Conservation (phyloP, 2,797 vertebrate genomes). For the Megalops cyprinoides region DNA sequence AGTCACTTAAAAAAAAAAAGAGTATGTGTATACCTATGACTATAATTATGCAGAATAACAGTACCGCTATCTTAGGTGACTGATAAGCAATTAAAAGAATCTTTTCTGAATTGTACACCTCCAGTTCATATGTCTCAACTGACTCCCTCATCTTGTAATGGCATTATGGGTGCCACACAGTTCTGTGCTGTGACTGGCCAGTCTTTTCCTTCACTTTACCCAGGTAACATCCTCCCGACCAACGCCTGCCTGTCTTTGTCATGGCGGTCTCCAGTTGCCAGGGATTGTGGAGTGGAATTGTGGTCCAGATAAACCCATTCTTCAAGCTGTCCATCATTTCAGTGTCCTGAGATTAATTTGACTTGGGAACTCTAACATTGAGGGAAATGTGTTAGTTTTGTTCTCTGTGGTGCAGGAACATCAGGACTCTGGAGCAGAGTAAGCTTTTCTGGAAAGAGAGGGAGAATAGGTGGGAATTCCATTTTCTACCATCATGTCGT, state of each 20-base stretch:
- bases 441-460: not conserved
- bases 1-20: not conserved
- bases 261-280: not conserved
- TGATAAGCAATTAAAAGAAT: not conserved
- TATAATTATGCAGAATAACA: too few relatives aligned
- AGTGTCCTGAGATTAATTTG: not conserved
- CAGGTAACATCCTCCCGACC: not conserved
- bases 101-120: not conserved
- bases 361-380: not conserved
- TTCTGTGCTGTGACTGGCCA: not conserved
- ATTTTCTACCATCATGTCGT: not conserved
- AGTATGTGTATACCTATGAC: too few relatives aligned
- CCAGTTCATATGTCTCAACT: not conserved
- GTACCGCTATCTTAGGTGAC: too few relatives aligned
- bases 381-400: not conserved
- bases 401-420: slow-evolving; percentile 16
- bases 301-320: not conserved
- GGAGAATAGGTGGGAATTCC: not conserved
- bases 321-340: slow-evolving; percentile 9
- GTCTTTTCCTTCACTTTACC: not conserved
- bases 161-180: not conserved
- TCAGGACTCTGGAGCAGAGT: not conserved
- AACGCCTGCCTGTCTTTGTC: not conserved
- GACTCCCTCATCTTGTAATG: not conserved
- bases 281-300: not conserved